Evolutionary conservation across 2,888 invertebrate genomes (phyloP).

Genomic region (Priapulus caudatus): DNA sequence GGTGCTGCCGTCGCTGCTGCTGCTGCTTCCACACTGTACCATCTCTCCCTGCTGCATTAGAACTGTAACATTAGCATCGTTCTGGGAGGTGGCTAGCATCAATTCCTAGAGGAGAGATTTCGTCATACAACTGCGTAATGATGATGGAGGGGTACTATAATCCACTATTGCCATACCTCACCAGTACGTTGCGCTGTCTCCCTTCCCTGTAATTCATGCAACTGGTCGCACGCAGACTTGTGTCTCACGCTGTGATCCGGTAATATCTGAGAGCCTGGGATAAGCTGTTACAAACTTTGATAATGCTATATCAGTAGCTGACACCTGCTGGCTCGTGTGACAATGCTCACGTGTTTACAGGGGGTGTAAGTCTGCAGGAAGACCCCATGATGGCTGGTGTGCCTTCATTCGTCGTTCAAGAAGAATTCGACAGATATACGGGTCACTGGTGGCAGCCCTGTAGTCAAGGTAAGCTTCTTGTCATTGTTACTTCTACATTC

Average conservation of each 20-base stretch:
- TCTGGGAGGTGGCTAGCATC: not conserved
- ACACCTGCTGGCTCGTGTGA: not conserved
- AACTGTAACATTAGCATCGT: not conserved
- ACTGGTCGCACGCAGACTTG: too few species aligned
- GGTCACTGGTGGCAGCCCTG: conserved; percentile 97
- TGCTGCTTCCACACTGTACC: too few species aligned
- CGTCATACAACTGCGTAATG: too few species aligned
- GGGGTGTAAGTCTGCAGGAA: conserved; percentile 49
- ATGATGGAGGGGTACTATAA: too few species aligned
- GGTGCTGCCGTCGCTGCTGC: not conserved
- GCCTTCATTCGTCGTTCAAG: conserved; percentile 97
- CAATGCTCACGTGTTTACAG: conserved; percentile 27
- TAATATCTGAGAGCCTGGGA: too few species aligned
- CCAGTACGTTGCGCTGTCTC: too few species aligned
- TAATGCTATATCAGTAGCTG: not conserved
- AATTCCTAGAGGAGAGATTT: too few species aligned
- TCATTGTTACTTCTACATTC: too few species aligned
- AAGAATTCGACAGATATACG: conserved; percentile 89
- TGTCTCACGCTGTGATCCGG: too few species aligned
- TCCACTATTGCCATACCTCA: too few species aligned
- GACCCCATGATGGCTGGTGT: conserved; percentile 82
- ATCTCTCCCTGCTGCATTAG: not conserved
- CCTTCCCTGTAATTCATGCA: too few species aligned
- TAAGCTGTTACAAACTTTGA: not conserved
- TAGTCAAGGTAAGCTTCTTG: too few species aligned